Evolutionary conservation across 2,797 vertebrate species (phyloP).

Genomic region (Natrix natrix): DNA sequence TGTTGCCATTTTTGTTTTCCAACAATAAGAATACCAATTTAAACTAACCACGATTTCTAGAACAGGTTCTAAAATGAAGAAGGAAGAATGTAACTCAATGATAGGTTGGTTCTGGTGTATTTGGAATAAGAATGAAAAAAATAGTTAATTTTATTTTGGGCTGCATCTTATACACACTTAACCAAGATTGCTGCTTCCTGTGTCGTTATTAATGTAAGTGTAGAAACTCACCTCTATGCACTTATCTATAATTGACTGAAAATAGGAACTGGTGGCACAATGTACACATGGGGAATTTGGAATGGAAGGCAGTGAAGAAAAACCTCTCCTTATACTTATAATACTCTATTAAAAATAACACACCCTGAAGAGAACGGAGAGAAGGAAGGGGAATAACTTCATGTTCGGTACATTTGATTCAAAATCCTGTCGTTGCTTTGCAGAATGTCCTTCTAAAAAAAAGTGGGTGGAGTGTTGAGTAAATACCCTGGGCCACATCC

Average conservation of each 20-base stretch:
- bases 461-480: not conserved
- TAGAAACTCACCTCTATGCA: not conserved
- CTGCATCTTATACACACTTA: not conserved
- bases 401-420: not conserved
- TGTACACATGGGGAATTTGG: not conserved
- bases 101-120: not conserved
- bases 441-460: not conserved
- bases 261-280: not conserved
- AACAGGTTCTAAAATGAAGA: not conserved
- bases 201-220: not conserved
- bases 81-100: not conserved
- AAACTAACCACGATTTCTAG: not conserved
- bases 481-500: not conserved
- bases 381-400: not conserved
- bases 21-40: not conserved
- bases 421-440: not conserved
- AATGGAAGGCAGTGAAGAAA: not conserved
- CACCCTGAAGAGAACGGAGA: not conserved
- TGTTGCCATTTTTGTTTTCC: not conserved
- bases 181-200: not conserved
- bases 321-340: not conserved
- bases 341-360: not conserved
- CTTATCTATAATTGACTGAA: not conserved
- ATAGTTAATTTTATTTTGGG: not conserved
- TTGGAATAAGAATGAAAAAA: not conserved